Percentiles rank a stretch among this genome's conserved stretches.
Conservation (phyloP, 2,888 invertebrate genomes). For the Neoitamus cyanurus region DNA sequence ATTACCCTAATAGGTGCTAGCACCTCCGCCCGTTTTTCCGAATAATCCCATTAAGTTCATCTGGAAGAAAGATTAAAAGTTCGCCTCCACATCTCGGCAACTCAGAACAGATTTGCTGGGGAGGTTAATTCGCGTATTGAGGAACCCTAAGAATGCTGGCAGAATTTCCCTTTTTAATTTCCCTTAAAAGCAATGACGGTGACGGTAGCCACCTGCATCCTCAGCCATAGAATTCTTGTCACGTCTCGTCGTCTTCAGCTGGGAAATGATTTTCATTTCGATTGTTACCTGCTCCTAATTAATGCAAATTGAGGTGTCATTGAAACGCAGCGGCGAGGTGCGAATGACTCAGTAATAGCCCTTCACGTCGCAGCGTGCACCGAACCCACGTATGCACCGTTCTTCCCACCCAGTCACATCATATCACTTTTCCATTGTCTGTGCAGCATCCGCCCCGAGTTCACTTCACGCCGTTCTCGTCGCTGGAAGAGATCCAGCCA, state of each 20-base stretch:
- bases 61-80: background rate
- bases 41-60: background rate
- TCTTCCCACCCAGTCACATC: background rate
- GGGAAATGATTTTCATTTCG: background rate
- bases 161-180: background rate
- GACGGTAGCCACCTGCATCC: background rate
- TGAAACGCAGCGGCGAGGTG: background rate
- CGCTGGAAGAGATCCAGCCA: background rate
- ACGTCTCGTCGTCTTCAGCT: background rate
- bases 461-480: background rate
- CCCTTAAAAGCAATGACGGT: background rate
- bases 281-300: constrained; percentile 13
- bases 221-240: background rate
- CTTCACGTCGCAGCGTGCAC: background rate
- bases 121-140: background rate
- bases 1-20: constrained; percentile 8
- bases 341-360: background rate
- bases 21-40: background rate
- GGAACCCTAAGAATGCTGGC: background rate
- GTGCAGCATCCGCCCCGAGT: background rate
- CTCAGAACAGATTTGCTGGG: background rate
- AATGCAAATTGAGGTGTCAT: constrained; percentile 31
- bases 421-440: background rate
- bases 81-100: background rate
- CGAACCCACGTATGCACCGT: background rate